Conservation (phyloP, 2,113 vertebrate species). For the Acrocephalus arundinaceus region DNA sequence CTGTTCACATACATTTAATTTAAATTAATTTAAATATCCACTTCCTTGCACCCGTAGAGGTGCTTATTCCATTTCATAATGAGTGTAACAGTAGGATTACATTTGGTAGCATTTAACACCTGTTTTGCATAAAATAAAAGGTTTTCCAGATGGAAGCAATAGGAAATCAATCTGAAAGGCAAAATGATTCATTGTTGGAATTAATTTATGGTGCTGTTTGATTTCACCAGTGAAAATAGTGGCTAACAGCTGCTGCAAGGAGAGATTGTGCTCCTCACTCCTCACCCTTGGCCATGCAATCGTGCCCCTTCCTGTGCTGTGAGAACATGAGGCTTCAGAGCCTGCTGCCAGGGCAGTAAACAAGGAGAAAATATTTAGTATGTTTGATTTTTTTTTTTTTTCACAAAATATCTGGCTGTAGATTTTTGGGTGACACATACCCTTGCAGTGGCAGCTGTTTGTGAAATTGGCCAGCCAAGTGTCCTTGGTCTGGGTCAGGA, state of each 20-base stretch:
- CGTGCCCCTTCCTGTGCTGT: not conserved
- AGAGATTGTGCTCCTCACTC: not conserved
- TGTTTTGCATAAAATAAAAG: constrained; percentile 37
- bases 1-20: not conserved
- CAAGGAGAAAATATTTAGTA: not conserved
- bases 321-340: not conserved
- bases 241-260: not conserved
- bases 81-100: not conserved
- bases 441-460: not conserved
- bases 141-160: not conserved
- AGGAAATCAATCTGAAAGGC: constrained; percentile 1
- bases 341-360: not conserved
- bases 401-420: not conserved
- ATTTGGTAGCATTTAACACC: not conserved
- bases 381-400: not conserved
- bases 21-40: not conserved
- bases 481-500: not conserved
- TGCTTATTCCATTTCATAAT: not conserved
- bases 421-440: not conserved
- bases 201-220: not conserved
- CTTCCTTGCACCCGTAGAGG: not conserved
- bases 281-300: not conserved
- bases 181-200: constrained; percentile 4
- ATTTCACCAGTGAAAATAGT: not conserved
- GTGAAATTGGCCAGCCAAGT: not conserved